phyloP scores from a whole-genome alignment of 64 coral and sea anemone genomes.

The Montipora sp. region DNA sequence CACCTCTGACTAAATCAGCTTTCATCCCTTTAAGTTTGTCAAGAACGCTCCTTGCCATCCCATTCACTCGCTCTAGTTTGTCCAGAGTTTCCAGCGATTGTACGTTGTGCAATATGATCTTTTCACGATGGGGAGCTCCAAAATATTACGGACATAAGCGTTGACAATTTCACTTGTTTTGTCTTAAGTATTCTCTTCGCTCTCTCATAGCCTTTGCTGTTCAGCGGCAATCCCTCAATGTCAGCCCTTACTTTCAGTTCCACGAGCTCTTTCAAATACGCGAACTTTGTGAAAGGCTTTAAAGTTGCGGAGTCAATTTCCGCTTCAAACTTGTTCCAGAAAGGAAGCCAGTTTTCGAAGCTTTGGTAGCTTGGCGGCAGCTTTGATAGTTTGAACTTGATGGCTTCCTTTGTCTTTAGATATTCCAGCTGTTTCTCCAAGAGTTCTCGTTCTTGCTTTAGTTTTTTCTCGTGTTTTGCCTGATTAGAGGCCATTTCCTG shows the following conservation, averaged over 20 bases:
- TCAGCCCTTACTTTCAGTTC: neutral
- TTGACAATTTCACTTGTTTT: too few species aligned
- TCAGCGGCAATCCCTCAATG: too few species aligned
- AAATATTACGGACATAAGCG: too few species aligned
- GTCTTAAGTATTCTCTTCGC: too few species aligned
- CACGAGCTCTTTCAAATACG: slow-evolving; percentile 19
- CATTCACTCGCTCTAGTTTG: too few species aligned
- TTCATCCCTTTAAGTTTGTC: too few species aligned
- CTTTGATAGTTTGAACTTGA: neutral
- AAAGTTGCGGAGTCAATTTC: slow-evolving; percentile 15
- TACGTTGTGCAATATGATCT: too few species aligned
- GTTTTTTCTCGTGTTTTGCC: neutral
- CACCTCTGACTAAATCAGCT: too few species aligned
- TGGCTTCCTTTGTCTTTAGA: neutral
- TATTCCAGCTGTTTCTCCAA: neutral
- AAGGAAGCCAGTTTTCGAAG: slow-evolving; percentile 17
- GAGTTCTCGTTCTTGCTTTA: neutral
- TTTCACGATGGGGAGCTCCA: too few species aligned
- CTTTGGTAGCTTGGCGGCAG: neutral
- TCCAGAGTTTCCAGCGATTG: too few species aligned
- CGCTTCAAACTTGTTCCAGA: neutral
- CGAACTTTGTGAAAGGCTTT: slow-evolving; percentile 2
- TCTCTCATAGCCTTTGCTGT: too few species aligned
- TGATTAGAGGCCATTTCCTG: neutral
- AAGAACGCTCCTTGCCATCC: too few species aligned